Evolutionary conservation across 2,888 invertebrate species (phyloP).

Genomic region (Blomia tropicalis): DNA sequence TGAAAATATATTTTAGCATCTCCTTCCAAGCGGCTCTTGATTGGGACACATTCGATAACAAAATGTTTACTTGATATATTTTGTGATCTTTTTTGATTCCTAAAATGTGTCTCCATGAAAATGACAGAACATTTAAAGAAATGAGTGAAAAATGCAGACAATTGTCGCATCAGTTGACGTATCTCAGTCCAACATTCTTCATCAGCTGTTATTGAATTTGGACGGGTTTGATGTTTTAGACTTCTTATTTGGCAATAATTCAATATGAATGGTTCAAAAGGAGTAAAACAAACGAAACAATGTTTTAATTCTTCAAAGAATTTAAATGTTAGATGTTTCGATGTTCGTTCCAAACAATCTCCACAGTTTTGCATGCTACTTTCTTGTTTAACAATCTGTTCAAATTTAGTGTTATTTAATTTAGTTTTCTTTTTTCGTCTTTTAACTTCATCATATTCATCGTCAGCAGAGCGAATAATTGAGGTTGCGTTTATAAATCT

Average conservation of each 20-base stretch:
- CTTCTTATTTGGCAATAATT: constrained; percentile 20
- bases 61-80: constrained; percentile 18
- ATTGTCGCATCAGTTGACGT: constrained; percentile 2
- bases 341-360: constrained; percentile 65
- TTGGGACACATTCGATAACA: constrained; percentile 65
- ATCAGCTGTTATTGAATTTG: constrained; percentile 8
- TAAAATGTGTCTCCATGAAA: constrained; percentile 23
- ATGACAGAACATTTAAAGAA: neutral
- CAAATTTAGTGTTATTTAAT: neutral
- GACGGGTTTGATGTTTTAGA: neutral
- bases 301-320: constrained; percentile 53
- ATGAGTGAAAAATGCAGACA: constrained; percentile 4
- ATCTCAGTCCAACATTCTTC: constrained; percentile 19
- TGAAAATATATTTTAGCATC: constrained; percentile 90
- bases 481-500: constrained; percentile 18
- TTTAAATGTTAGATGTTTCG: constrained; percentile 51
- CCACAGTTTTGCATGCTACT: constrained; percentile 42
- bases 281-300: constrained; percentile 33
- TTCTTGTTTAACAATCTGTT: neutral
- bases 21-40: constrained; percentile 65
- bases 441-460: constrained; percentile 22
- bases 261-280: constrained; percentile 17
- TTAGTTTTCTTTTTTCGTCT: neutral
- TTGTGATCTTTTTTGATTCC: neutral
- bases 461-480: neutral